These are phyloP conservation scores for Rhopalosiphum padi DNA, from an alignment of 1,140 invertebrate species.

Conservation along the genomic window DNA sequence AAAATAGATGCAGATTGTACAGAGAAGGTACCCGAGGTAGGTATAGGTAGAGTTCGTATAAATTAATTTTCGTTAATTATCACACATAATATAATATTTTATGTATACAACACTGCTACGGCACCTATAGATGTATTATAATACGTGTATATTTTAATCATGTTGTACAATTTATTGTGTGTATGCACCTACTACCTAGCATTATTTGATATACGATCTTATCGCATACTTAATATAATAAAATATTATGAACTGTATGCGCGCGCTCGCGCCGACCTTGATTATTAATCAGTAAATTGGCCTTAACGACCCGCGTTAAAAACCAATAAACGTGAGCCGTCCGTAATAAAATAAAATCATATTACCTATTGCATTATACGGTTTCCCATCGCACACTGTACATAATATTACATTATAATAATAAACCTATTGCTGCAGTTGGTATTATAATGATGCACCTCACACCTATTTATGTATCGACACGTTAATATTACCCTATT, in stretches of 20 bases:
- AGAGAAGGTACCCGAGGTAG: not conserved
- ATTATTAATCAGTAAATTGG: not conserved
- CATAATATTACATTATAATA: too few species aligned
- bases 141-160: not conserved
- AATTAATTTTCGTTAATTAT: not conserved
- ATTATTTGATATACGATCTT: not conserved
- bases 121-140: too few species aligned
- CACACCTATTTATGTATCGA: too few species aligned
- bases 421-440: too few species aligned
- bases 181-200: not conserved
- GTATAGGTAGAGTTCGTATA: not conserved
- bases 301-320: conserved; percentile 5
- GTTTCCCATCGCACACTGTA: too few species aligned
- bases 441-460: too few species aligned
- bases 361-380: too few species aligned
- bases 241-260: not conserved
- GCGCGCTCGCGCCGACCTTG: not conserved
- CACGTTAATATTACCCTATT: too few species aligned
- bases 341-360: not conserved
- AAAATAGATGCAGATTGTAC: not conserved
- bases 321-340: not conserved
- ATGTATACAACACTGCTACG: not conserved
- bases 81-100: not conserved
- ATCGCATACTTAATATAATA: not conserved
- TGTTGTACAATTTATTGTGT: not conserved